Base-by-base conservation (phyloP, 2,113 vertebrate species). In the Amblyopsis rosae region DNA sequence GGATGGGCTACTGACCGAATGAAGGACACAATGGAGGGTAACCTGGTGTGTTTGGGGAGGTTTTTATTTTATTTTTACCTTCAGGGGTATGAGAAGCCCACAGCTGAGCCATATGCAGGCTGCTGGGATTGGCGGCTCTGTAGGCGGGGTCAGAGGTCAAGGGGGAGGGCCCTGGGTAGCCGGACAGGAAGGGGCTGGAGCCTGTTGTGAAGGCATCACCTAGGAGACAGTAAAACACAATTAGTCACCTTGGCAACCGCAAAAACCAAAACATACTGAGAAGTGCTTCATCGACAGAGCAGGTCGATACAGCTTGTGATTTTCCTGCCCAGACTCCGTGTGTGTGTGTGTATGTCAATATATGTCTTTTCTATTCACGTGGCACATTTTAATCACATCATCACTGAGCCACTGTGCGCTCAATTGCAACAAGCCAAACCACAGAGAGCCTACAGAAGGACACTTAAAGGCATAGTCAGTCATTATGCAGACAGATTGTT, bases 31-130 rank as follows among this genome's bases (percentile, higher is more conserved):
- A 17, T 12, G 15, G 62, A 51, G 62, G 12, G 62, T 64, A 26
- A 2, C 26, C 26, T 12, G 32, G 47, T 33, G 62, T 80, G n/a
- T 68, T 15, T 3, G 16, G 54, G 47, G 45, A 0, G 4, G 16
- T 10, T 26, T 26, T 10, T 8, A 13, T 9, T 56, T 19, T 13
- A 56, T 46, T 15, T 79, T 91, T 93, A 95, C 93, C 92, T 91
- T 94, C 90, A 0, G 92, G 93, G 80, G 92, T 79, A 3, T 92
- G 91, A 5, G 86, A 63, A 0, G 93, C 89, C 91, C 93, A 94
- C 54, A 95, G 91, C 82, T 95, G 93, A 60, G 93, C 91, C 94
- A 95, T 94, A 81, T 94, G 94, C 70, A 96, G 86, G 80, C 90
- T 83, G 83, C 92, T 92, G 80, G 93, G 90, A 78, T 93, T 93